phyloP scores from a whole-genome alignment of 30 jellyfish, hydroid and myxozoan genomes.

The Aurelia sp. region DNA sequence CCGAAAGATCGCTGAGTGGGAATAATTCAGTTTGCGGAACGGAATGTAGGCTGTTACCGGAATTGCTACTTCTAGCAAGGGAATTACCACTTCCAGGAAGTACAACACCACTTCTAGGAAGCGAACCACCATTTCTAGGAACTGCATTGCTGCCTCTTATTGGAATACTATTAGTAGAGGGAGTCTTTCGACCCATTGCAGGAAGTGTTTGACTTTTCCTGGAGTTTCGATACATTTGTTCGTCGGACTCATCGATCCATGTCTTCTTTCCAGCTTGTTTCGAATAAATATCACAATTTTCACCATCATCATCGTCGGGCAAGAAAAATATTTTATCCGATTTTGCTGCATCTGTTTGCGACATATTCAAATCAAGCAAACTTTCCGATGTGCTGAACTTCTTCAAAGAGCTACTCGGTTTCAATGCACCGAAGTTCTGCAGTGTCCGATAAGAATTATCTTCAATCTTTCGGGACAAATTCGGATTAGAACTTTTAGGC shows the following conservation, averaged over 20 bases:
- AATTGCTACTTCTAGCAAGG: background rate
- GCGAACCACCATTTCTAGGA: background rate
- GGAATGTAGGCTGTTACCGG: slow-evolving; percentile 14
- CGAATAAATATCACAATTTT: background rate
- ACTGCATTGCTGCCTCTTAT: slow-evolving; percentile 5
- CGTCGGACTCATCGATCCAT: background rate
- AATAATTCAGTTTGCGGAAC: slow-evolving; percentile 37
- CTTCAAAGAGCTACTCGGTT: slow-evolving; percentile 40
- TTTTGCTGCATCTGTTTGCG: background rate
- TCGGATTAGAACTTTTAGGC: slow-evolving; percentile 42
- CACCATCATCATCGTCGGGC: background rate
- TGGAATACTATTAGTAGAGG: slow-evolving; percentile 5
- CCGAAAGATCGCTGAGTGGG: slow-evolving; percentile 53
- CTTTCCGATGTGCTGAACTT: slow-evolving; percentile 46
- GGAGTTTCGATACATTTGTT: background rate
- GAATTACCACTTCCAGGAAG: background rate
- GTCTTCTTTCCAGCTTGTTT: background rate
- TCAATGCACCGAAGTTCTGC: background rate
- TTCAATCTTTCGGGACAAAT: slow-evolving; percentile 38
- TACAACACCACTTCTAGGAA: too few species aligned
- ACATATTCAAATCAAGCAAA: slow-evolving; percentile 20
- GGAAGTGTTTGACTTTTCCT: slow-evolving; percentile 49
- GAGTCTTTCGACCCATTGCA: background rate
- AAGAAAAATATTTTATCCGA: background rate
- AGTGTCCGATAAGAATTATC: slow-evolving; percentile 26